Percentiles rank a stretch among this genome's conserved stretches.
Conservation (phyloP, 2,113 vertebrate genomes). For the Phylloscopus whistleri region DNA sequence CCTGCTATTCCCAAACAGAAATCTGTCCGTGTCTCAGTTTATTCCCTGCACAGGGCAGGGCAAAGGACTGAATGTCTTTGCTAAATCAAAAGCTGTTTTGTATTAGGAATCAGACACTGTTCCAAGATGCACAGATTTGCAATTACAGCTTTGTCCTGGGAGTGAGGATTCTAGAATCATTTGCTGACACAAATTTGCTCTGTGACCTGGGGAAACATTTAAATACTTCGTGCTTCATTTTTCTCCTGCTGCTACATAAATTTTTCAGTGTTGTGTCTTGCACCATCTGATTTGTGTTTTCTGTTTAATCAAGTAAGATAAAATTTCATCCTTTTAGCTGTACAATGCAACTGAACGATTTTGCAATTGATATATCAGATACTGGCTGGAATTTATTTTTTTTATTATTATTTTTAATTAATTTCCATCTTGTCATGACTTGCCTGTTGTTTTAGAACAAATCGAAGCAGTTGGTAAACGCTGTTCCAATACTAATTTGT, state of each 20-base stretch:
- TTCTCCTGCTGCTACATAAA: conserved; percentile 5
- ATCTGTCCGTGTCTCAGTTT: not conserved
- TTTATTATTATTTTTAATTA: not conserved
- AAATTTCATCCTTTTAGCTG: not conserved
- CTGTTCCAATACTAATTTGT: not conserved
- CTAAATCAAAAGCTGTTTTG: not conserved
- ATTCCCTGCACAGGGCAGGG: not conserved
- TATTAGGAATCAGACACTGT: not conserved
- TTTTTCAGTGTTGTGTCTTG: conserved; percentile 16
- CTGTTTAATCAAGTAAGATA: not conserved
- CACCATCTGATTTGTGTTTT: not conserved
- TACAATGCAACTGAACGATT: not conserved
- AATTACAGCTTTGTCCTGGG: not conserved
- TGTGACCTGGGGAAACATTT: conserved; percentile 36
- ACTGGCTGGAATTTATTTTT: not conserved
- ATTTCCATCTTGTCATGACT: not conserved
- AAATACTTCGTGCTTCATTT: conserved; percentile 21
- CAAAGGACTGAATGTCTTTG: not conserved
- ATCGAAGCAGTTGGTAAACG: conserved; percentile 19
- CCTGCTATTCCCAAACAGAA: not conserved
- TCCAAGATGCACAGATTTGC: not conserved
- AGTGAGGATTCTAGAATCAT: not conserved
- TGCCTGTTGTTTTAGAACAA: not conserved
- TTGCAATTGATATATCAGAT: not conserved
- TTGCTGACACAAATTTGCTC: conserved; percentile 25